phyloP scores from a whole-genome alignment of 2,797 vertebrate genomes.

The Peromyscus melanophrys region DNA sequence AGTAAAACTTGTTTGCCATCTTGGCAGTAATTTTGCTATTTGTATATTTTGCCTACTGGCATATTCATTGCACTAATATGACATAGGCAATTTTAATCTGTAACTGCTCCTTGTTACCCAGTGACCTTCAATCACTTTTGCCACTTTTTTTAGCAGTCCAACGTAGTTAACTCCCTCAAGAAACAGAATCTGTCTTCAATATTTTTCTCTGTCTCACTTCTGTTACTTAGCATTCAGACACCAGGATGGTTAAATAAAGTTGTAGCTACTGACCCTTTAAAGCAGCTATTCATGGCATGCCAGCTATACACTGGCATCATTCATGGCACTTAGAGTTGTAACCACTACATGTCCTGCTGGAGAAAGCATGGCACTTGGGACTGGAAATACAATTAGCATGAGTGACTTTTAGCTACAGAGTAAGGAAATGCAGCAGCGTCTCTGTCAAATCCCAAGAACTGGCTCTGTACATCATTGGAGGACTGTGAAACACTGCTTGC shows the following conservation, averaged over 20 bases:
- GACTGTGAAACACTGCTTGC: background rate
- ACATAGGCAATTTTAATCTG: slow-evolving; percentile 31
- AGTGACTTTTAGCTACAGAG: background rate
- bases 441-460: background rate
- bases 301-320: background rate
- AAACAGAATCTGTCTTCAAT: background rate
- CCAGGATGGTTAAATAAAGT: slow-evolving; percentile 23
- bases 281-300: background rate
- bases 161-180: background rate
- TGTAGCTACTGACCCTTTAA: slow-evolving; percentile 1
- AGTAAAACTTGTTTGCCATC: background rate
- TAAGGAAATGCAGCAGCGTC: background rate
- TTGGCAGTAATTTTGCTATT: background rate
- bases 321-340: background rate
- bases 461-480: background rate
- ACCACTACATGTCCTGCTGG: background rate
- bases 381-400: background rate
- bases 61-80: slow-evolving; percentile 9
- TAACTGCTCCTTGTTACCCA: slow-evolving; percentile 45
- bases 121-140: slow-evolving; percentile 39
- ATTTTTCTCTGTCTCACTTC: background rate
- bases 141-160: background rate
- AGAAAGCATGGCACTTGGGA: slow-evolving; percentile 28
- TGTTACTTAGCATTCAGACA: background rate
- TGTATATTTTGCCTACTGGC: slow-evolving; percentile 34